Base-by-base conservation (phyloP, 64 coral and sea anemone species). In the Acropora yongei region DNA sequence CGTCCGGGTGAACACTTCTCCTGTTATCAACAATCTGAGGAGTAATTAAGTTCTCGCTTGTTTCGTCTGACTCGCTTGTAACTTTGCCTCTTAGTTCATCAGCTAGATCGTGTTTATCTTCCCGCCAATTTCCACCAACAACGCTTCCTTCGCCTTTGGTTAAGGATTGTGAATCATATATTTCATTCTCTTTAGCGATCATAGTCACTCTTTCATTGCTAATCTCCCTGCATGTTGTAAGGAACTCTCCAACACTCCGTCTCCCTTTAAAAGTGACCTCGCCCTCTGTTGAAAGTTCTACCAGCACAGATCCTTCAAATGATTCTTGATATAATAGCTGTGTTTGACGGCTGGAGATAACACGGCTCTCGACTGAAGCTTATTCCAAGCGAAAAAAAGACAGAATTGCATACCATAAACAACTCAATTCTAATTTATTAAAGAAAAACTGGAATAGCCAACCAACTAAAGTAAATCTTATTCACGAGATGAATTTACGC, bases 261-360 rank as follows among this genome's bases (percentile, higher is more conserved):
- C 17, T 85, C 82, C 82, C 69, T 44, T 13, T 5, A 61, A 85
- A 9, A 6, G 63, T 85, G 17, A 85, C 61, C 47, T 43, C 61
- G 3, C 82, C 65, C 18, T 69, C 7, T 48, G 16, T 17, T 49
- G 82, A 85, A 20, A 17, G 82, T 18, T 85, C 46, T 20, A 72
- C 82, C 1, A 49, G 44, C 41, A 85, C 13, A 67, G 82, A 85
- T 5, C 82, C 82, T 17, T 85, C 82, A 2, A 85, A 48, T 0
- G 82, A 85, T 72, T 85, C 82, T 14, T 85, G 63, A 49, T 47
- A 72, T 49, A 85, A 72, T 8, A 85, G 82, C n/a, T 39, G 44
- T 71, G 43, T 85, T 39, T 48, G 7, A 10, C 50, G 16, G 48
- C 49, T 68, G 58, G 44, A 20, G 30, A 9, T 44, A 49, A 16